A percentile compares a stretch with the other conserved stretches of the same genome.
These are phyloP conservation scores for Pristionchus fissidentatus DNA, from an alignment of 2,888 invertebrate species.

Conservation along the genomic window DNA sequence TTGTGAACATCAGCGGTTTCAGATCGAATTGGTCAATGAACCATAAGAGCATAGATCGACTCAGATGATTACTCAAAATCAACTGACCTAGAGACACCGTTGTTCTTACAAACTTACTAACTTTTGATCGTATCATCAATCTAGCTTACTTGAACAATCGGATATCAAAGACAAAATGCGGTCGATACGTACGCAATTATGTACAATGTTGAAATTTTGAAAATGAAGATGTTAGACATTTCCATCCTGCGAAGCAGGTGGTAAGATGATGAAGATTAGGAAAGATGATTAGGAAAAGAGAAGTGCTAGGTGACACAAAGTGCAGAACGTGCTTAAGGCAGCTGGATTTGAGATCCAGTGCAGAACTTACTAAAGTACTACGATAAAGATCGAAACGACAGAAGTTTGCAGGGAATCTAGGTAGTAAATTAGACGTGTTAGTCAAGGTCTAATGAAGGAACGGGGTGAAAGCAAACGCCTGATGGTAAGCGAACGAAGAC, in stretches of 20 bases:
- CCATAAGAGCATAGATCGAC: slow-evolving; percentile 47
- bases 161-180: slow-evolving; percentile 42
- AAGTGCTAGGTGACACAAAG: slow-evolving; percentile 45
- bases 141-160: slow-evolving; percentile 44
- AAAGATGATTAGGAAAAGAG: slow-evolving; percentile 37
- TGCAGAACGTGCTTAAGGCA: slow-evolving; percentile 47
- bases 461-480: slow-evolving; percentile 31
- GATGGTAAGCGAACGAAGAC: slow-evolving; percentile 16
- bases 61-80: slow-evolving; percentile 39
- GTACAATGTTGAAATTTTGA: slow-evolving; percentile 39
- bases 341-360: slow-evolving; percentile 18
- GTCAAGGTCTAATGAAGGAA: slow-evolving; percentile 45
- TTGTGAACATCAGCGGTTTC: slow-evolving; percentile 49
- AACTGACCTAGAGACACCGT: slow-evolving; percentile 45
- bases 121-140: slow-evolving; percentile 47
- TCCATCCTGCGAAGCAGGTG: slow-evolving; percentile 41
- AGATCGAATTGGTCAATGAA: slow-evolving; percentile 45
- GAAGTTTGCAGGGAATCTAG: slow-evolving; percentile 46
- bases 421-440: slow-evolving; percentile 49
- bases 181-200: slow-evolving; percentile 48
- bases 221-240: slow-evolving; percentile 41
- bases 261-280: too few species aligned
- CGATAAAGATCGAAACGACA: slow-evolving; percentile 47
- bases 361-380: slow-evolving; percentile 42
- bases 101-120: slow-evolving; percentile 30